Evolutionary conservation across 2,797 vertebrate species (phyloP).

Genomic region (Notoglanidium macrostoma): DNA sequence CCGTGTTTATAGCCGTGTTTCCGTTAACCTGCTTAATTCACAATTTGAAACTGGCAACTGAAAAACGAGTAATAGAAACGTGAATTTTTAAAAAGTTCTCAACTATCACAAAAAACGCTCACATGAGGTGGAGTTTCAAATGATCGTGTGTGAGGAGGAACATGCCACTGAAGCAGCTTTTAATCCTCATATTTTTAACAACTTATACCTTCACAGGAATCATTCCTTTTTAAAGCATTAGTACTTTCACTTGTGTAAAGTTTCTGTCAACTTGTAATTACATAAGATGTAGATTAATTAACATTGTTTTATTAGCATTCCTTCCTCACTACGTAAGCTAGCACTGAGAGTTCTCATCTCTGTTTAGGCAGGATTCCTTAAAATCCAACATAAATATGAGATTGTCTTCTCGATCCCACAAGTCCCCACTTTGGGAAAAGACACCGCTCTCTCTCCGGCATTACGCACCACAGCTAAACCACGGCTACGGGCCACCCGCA

Average conservation of each 20-base stretch:
- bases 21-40: too few species aligned
- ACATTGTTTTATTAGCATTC: neutral
- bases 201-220: neutral
- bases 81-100: too few species aligned
- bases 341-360: neutral
- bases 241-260: neutral
- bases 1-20: too few species aligned
- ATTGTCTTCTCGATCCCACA: conserved; percentile 81
- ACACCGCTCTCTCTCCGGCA: conserved; percentile 72
- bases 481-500: conserved; percentile 73
- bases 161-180: too few species aligned
- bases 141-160: too few species aligned
- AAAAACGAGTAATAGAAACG: too few species aligned
- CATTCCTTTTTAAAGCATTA: neutral
- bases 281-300: neutral
- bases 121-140: too few species aligned
- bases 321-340: neutral
- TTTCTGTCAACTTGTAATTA: neutral
- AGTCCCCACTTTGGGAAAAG: conserved; percentile 73
- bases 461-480: conserved; percentile 64
- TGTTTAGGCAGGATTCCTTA: conserved; percentile 85
- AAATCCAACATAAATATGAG: conserved; percentile 87
- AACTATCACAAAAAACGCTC: too few species aligned
- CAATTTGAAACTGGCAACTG: too few species aligned
- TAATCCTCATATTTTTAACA: too few species aligned